Percentiles rank a stretch among this genome's conserved stretches.
Conservation (phyloP, 2,888 invertebrate species). For the Drosophila nr. fundita region DNA sequence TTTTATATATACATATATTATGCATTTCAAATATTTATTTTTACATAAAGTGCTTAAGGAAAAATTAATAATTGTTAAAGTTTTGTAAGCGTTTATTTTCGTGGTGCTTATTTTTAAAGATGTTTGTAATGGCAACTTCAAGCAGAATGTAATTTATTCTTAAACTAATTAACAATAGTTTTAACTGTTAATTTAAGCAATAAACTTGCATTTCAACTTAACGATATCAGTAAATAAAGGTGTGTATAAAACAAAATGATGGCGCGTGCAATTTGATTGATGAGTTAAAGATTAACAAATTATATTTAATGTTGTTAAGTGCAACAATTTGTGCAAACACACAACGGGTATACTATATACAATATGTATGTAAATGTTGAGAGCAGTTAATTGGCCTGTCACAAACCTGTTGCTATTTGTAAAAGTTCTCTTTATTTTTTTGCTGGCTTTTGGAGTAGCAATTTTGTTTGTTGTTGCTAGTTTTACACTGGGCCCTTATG, state of each 20-base stretch:
- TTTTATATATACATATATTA: no score
- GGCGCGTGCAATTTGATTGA: neutral
- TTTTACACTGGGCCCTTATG: constrained; percentile 14
- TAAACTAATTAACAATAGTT: neutral
- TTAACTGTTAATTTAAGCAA: neutral
- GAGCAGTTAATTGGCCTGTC: constrained; percentile 66
- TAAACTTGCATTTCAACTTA: neutral
- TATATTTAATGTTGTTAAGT: neutral
- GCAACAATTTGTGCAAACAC: constrained; percentile 2
- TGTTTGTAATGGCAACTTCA: neutral
- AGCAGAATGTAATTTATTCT: neutral
- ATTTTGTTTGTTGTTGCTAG: constrained; percentile 13
- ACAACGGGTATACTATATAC: neutral
- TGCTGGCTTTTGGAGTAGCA: constrained; percentile 1
- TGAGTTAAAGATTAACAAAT: neutral
- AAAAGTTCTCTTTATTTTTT: constrained; percentile 5
- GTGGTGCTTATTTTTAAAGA: neutral
- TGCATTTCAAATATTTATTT: neutral
- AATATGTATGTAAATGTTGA: constrained; percentile 30
- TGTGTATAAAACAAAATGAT: neutral
- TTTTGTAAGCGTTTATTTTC: neutral
- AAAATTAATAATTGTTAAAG: no score
- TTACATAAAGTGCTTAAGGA: no score
- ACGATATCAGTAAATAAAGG: neutral
- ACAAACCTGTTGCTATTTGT: constrained; percentile 66